Evolutionary conservation across 2,113 vertebrate species (phyloP), one percentile per base, ranked within the genome.

Genomic region (Haliaeetus leucogaster): DNA sequence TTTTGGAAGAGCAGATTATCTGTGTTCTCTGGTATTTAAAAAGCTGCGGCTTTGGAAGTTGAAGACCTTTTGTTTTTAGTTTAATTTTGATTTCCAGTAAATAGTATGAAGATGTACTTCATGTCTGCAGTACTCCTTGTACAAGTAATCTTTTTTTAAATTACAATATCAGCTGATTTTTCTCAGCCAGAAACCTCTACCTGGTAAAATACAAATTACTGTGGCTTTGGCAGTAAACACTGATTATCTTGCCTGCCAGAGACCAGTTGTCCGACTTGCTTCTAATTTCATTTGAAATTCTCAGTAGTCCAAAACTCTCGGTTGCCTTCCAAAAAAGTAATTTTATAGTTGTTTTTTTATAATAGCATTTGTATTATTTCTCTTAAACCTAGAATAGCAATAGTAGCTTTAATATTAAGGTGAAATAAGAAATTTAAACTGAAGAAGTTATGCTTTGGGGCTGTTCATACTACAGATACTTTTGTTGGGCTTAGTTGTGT

Each of bases 381-480:
- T 79, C 7, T 67, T 77, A 55, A 74, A 26, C 18, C 27, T 76
- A 36, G n/a, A 68, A 12, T 32, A 67, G n/a, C 19, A 38, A 9
- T 3, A n/a, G 40, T 53, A 63, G 22, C 4, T 55, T 55, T 65
- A 62, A 11, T 48, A 16, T 7, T 50, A 48, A 40, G 5, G 76
- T 79, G 56, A 76, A 85, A 63, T 43, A 27, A 36, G 42, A 77
- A 63, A 40, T 23, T 11, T 23, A 25, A 74, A 47, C 13, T 66
- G 26, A 7, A 59, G 36, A 32, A 13, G 4, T 6, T 19, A 10
- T 29, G 47, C 18, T 79, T 13, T 34, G 42, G 59, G 50, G 21
- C 38, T 77, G 15, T 73, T 85, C 1, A 2, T 83, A 4, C 6
- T 36, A 4, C 34, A 7, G 1, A 0, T 16, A 14, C 5, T 45